Evolutionary conservation across 2,888 invertebrate species (phyloP), one percentile per base, ranked within the genome.

Genomic region (Chrysotoxum bicinctum): DNA sequence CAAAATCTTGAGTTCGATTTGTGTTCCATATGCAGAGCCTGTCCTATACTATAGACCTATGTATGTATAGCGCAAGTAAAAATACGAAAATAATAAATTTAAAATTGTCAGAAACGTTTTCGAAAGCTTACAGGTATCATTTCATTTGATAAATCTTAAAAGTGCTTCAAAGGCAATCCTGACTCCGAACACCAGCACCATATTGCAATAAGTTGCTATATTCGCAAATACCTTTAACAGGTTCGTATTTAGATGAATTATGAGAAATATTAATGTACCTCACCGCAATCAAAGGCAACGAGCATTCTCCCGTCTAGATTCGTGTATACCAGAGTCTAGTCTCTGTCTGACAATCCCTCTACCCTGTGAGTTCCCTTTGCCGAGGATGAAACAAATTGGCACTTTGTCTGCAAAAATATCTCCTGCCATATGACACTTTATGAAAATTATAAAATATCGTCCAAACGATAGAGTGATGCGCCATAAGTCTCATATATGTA

Each of bases 241-340:
- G 40, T 45, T 60, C 66, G 12, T 26, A 70, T 84, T 72, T 50
- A 23, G 48, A 73, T 85, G 81, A 85, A n/a, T 85, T 77, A 85
- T 81, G 85, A 60, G 70, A 86, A 82, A 60, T 82, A 77, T 82
- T 78, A 86, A 86, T 82, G 86, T 77, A 54, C 9, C 86, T 78
- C 77, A 58, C 70, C 64, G 58, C 23, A 52, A 82, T 86, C 86
- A 86, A 82, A 86, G 77, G 23, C 19, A 69, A 52, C 48, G 30
- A 48, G 48, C 43, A 66, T 35, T 23, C 19, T 68, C 26, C 52
- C 40, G 40, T 69, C 21, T 70, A 23, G 32, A 58, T 30, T 32
- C 40, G 48, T 74, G 56, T 40, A 23, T 32, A 12, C 45, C n/a
- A 60, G 1, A 26, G 66, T 72, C 80, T 80, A 75, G 79, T 14